A percentile compares a stretch with the other conserved stretches of the same genome.
Conservation (phyloP, 2,113 vertebrate genomes). For the Sylvilagus bachmani region DNA sequence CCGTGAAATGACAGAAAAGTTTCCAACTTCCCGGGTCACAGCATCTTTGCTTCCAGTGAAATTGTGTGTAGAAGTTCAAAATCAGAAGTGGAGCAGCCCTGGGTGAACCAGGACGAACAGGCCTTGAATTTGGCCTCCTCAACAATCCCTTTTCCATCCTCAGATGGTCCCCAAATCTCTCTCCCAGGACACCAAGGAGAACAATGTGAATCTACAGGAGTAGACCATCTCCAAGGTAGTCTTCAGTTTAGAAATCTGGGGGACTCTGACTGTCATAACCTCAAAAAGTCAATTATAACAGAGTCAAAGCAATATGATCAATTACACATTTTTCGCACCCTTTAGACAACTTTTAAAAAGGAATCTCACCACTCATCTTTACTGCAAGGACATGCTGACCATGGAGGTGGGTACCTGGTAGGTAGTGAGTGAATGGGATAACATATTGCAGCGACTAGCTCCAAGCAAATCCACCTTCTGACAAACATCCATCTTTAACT, state of each 20-base stretch:
- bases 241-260: not conserved
- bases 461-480: constrained; percentile 93
- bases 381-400: constrained; percentile 71
- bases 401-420: constrained; percentile 86
- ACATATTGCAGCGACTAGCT: constrained; percentile 91
- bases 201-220: not conserved
- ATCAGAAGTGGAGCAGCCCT: not conserved
- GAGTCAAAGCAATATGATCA: constrained; percentile 46
- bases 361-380: constrained; percentile 70
- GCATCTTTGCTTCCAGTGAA: constrained; percentile 39
- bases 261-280: constrained; percentile 12
- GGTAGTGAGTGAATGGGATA: constrained; percentile 91
- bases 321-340: not conserved
- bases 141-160: not conserved
- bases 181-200: not conserved
- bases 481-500: constrained; percentile 92
- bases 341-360: constrained; percentile 75
- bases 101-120: not conserved
- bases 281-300: not conserved
- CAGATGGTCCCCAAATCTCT: not conserved
- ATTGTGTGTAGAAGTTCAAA: constrained; percentile 19
- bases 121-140: not conserved
- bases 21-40: not conserved
- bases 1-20: not conserved
- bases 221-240: not conserved